A percentile compares a stretch with the other conserved stretches of the same genome.
Conservation (phyloP, 2,797 vertebrate genomes). For the Enoplosus armatus region DNA sequence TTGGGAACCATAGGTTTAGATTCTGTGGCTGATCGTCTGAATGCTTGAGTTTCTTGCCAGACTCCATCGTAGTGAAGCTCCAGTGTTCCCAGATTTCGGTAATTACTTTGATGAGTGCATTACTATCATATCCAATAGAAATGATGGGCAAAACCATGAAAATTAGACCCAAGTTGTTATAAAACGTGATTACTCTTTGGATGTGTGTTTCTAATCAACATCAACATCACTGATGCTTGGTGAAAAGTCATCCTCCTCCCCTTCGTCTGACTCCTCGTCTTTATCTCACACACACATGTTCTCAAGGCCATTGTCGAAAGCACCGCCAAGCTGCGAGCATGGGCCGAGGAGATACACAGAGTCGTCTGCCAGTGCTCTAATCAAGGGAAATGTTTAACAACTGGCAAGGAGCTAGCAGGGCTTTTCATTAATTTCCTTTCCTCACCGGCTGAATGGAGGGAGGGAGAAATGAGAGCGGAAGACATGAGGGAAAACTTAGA, state of each 20-base stretch:
- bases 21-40: background rate
- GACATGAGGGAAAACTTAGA: slow-evolving; percentile 24
- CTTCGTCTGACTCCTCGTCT: slow-evolving; percentile 19
- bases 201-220: slow-evolving; percentile 40
- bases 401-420: slow-evolving; percentile 50
- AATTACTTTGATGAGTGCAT: slow-evolving; percentile 17
- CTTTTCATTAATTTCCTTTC: slow-evolving; percentile 66
- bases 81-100: slow-evolving; percentile 31
- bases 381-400: slow-evolving; percentile 72
- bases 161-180: slow-evolving; percentile 27
- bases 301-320: slow-evolving; percentile 38
- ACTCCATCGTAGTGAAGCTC: background rate
- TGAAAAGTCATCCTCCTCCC: slow-evolving; percentile 46
- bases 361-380: slow-evolving; percentile 68
- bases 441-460: slow-evolving; percentile 16
- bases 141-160: background rate
- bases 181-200: slow-evolving; percentile 44
- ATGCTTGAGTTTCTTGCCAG: slow-evolving; percentile 16
- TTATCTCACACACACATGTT: slow-evolving; percentile 45
- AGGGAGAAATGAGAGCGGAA: background rate
- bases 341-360: slow-evolving; percentile 56
- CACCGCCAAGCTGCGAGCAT: slow-evolving; percentile 49
- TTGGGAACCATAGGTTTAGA: background rate
- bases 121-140: background rate
- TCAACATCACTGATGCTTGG: slow-evolving; percentile 36